Percentiles rank a stretch among this genome's conserved stretches.
Evolutionary conservation across 2,113 vertebrate species (phyloP).

Genomic region (Coryphaenoides rupestris): DNA sequence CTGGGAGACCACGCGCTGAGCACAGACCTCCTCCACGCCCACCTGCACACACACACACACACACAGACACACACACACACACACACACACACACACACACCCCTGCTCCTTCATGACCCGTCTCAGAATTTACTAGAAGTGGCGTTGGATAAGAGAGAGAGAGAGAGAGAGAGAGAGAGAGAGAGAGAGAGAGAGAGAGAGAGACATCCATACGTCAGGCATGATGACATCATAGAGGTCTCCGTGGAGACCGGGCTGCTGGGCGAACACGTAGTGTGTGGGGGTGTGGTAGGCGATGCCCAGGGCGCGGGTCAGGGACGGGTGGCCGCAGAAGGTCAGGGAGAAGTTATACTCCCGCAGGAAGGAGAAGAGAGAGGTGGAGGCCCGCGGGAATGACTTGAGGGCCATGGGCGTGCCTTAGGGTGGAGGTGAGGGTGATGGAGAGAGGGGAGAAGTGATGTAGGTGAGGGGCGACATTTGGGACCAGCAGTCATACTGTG

Average conservation of each 20-base stretch:
- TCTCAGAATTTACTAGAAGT: too few relatives aligned
- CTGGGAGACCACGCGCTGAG: constrained; percentile 78
- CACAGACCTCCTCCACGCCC: constrained; percentile 72
- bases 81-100: too few relatives aligned
- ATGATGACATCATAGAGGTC: constrained; percentile 83
- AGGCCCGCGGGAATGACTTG: constrained; percentile 78
- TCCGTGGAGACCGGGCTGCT: constrained; percentile 78
- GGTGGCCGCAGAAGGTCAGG: constrained; percentile 79
- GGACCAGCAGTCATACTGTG: too few relatives aligned
- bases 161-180: too few relatives aligned
- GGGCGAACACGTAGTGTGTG: constrained; percentile 79
- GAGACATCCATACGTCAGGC: constrained; percentile 50
- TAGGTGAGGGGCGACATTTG: too few relatives aligned
- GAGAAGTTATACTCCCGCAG: constrained; percentile 84
- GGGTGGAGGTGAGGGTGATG: not conserved
- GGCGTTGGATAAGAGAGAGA: too few relatives aligned
- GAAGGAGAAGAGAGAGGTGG: constrained; percentile 72
- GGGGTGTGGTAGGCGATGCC: constrained; percentile 77
- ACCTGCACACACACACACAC: constrained; percentile 22
- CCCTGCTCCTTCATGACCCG: too few relatives aligned
- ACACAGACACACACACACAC: too few relatives aligned
- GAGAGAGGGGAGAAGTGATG: not conserved
- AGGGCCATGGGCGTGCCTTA: constrained; percentile 78
- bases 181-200: too few relatives aligned
- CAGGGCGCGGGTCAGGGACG: constrained; percentile 76